Base-by-base conservation (phyloP, 2,888 invertebrate species). In the Meliscaeva auricollis region DNA sequence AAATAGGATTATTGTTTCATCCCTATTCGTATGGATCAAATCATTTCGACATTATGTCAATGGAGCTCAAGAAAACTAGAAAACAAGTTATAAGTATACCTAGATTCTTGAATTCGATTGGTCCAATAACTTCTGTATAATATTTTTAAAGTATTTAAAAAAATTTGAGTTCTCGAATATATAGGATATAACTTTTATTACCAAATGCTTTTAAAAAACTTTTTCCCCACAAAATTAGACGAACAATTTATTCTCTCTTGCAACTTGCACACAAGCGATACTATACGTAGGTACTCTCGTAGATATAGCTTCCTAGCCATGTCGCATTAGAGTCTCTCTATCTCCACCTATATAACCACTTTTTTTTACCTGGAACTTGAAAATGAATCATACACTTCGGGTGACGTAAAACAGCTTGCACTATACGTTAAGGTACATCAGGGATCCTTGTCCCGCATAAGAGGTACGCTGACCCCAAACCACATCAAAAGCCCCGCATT, bases 381-480 rank as follows among this genome's bases (percentile, higher is more conserved):
- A 64, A 46, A 46, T 64, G 64, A 66, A 66, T 66, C 62, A 73
- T 13, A 35, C 26, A n/a, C 50, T 54, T 58, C 13, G 30, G 30
- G 38, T 78, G 70, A 78, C 77, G 77, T 56, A 77, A 72, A 58
- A 30, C 30, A n/a, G 15, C 54, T 48, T 50, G 50, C 52, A 52
- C 26, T 26, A 13, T 54, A 44, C 64, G 38, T 69, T 15, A 20
- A 41, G 20, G 44, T 46, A 58, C 72, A 58, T 46, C 17, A 50
- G 13, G 35, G 54, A 70, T 60, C 82, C 76, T 77, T 77, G 82
- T 60, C 82, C 72, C 50, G 77, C 60, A 77, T 60, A 60, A 72
- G 56, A 68, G 64, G 78, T 74, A 62, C 83, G 69, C 83, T 74
- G 83, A 79, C 73, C 83, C 74, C 62, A 74, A 50, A 64, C 68